phyloP scores from a whole-genome alignment of 2,888 invertebrate genomes.

The Hydriomena furcata region DNA sequence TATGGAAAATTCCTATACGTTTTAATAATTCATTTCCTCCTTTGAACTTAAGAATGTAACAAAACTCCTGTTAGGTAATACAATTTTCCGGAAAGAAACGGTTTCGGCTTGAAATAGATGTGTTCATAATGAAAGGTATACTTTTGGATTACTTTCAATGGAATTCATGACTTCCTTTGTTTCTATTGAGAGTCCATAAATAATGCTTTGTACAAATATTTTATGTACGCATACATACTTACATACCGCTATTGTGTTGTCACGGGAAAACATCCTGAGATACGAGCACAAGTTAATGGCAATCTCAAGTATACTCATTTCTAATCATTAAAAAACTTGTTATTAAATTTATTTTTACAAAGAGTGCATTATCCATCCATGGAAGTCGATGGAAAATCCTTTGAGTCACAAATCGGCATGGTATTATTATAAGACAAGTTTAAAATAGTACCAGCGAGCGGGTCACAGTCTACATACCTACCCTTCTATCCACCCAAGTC shows the following conservation, averaged over 20 bases:
- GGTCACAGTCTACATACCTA: slow-evolving; percentile 17
- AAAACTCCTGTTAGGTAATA: slow-evolving; percentile 1
- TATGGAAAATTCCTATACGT: slow-evolving; percentile 5
- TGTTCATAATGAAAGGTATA: neutral
- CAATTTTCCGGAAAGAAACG: neutral
- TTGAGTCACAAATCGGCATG: no score
- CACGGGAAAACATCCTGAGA: no score
- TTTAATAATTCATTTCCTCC: slow-evolving; percentile 2
- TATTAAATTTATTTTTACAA: no score
- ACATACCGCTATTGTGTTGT: no score
- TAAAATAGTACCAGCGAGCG: slow-evolving; percentile 40
- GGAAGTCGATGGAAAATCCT: no score
- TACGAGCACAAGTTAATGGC: no score
- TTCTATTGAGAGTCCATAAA: neutral
- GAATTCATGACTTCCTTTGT: neutral
- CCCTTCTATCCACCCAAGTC: slow-evolving; percentile 38
- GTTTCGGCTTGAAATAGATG: neutral
- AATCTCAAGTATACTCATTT: no score
- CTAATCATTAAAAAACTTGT: no score
- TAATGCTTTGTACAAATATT: no score
- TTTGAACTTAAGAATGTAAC: neutral
- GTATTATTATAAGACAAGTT: no score
- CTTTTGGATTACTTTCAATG: neutral
- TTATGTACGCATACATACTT: no score
- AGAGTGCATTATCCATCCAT: no score